Percentiles rank a stretch among this genome's conserved stretches.
phyloP scores from a whole-genome alignment of 2,797 vertebrate genomes.

The Myotis planiceps region DNA sequence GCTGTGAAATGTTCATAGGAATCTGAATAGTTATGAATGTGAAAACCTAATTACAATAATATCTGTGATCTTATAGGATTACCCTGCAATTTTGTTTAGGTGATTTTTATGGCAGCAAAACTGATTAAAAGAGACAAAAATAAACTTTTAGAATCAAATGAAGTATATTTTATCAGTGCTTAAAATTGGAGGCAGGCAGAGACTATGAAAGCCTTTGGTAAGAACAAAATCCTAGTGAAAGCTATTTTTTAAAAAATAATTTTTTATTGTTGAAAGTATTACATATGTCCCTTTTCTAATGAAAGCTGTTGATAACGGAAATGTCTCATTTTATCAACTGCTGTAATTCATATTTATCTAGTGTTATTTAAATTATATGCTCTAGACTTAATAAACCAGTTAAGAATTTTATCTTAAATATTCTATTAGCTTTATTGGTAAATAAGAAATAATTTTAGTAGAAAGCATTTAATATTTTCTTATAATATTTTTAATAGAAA shows the following conservation, averaged over 20 bases:
- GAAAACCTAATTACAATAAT: slow-evolving; percentile 37
- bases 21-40: slow-evolving; percentile 5
- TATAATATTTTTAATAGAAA: slow-evolving; percentile 58
- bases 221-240: slow-evolving; percentile 49
- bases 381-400: slow-evolving; percentile 46
- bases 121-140: slow-evolving; percentile 60
- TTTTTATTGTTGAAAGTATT: too few relatives aligned
- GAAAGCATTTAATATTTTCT: slow-evolving; percentile 39
- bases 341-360: slow-evolving; percentile 64
- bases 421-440: slow-evolving; percentile 48
- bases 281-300: background rate
- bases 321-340: slow-evolving; percentile 63
- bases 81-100: slow-evolving; percentile 39
- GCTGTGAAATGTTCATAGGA: background rate
- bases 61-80: background rate
- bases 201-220: slow-evolving; percentile 69
- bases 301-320: slow-evolving; percentile 68
- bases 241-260: too few relatives aligned
- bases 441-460: slow-evolving; percentile 42
- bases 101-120: slow-evolving; percentile 50
- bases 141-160: slow-evolving; percentile 53
- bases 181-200: slow-evolving; percentile 55
- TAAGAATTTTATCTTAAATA: slow-evolving; percentile 58
- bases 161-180: slow-evolving; percentile 44
- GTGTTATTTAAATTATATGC: slow-evolving; percentile 52